These are phyloP conservation scores for Luscinia megarhynchos DNA, from an alignment of 2,797 vertebrate genomes.

Conservation along the genomic window DNA sequence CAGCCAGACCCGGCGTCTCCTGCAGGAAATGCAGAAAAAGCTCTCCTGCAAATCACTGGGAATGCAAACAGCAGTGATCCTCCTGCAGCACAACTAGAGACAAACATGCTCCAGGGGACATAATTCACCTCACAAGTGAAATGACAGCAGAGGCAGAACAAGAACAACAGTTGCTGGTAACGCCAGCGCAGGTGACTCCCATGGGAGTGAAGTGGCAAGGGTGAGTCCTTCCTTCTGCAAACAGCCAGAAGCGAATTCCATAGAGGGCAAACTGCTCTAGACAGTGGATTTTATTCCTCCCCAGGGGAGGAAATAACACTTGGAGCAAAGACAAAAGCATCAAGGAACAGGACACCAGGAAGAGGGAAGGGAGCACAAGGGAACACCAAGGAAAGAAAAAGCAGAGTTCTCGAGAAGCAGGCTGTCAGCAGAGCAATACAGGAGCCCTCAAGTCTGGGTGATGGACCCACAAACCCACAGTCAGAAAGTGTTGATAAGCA, in stretches of 20 bases:
- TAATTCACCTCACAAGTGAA: background rate
- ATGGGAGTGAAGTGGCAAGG: background rate
- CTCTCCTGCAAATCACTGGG: background rate
- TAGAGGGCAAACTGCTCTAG: background rate
- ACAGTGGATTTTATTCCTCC: background rate
- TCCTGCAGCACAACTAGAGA: background rate
- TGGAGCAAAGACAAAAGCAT: background rate
- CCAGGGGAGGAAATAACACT: background rate
- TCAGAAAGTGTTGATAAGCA: background rate
- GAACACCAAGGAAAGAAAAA: background rate
- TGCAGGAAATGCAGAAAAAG: background rate
- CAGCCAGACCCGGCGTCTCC: fast-evolving
- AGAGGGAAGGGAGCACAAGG: fast-evolving
- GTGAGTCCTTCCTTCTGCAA: background rate
- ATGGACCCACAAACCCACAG: background rate
- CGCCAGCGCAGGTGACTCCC: background rate
- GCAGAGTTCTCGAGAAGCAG: background rate
- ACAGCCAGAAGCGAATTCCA: background rate
- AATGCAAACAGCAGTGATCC: background rate
- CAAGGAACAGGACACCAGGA: background rate
- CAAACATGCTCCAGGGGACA: background rate
- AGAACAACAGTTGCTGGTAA: background rate
- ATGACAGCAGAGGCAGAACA: background rate
- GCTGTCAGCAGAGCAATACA: background rate
- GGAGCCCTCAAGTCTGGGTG: background rate